Evolutionary conservation across 2,888 invertebrate species (phyloP), one percentile per base, ranked within the genome.

Genomic region (Limulus polyphemus): DNA sequence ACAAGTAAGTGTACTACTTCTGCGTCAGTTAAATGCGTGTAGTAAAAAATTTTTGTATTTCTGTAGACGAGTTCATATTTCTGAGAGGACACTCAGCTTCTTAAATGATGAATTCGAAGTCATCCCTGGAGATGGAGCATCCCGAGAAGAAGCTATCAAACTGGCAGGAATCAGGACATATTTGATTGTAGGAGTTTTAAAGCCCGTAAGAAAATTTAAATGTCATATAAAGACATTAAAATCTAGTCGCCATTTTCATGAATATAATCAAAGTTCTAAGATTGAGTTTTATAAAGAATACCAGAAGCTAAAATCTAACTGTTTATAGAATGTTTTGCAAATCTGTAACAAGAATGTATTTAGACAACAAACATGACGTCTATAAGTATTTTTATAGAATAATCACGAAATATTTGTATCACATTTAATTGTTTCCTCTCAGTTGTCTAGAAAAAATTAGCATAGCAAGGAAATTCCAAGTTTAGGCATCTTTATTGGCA

Each of bases 101-200:
- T 80, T 95, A 69, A 86, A 85, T 74, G 87, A 87, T 50, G 91
- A 92, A 77, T 95, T 95, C 75, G 92, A 93, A 78, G 90, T 94
- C 69, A 93, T 93, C 74, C 86, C 89, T 4, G 93, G 88, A 0
- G 85, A 83, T 74, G 94, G 93, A 0, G 92, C 92, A 75, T 86
- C 87, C 68, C 82, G 93, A n/a, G 94, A 95, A 75, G 93, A 94
- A 77, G 85, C 88, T 71, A 79, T 94, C 61, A 82, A 89, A 57
- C 86, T 87, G 74, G 90, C 92, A 9, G 90, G 91, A 64, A 82
- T 94, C 72, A 88, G 88, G 77, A 94, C 94, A 5, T 94, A 85
- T 79, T 92, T 94, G 78, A 93, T 95, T 71, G 87, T 85, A 51
- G 84, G 84, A 75, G 88, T 91, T 62, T 78, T 91, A 57, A 90